Percentiles rank a stretch among this genome's conserved stretches.
Evolutionary conservation across 2,888 invertebrate species (phyloP).

Genomic region (Eustalomyia histrio): DNA sequence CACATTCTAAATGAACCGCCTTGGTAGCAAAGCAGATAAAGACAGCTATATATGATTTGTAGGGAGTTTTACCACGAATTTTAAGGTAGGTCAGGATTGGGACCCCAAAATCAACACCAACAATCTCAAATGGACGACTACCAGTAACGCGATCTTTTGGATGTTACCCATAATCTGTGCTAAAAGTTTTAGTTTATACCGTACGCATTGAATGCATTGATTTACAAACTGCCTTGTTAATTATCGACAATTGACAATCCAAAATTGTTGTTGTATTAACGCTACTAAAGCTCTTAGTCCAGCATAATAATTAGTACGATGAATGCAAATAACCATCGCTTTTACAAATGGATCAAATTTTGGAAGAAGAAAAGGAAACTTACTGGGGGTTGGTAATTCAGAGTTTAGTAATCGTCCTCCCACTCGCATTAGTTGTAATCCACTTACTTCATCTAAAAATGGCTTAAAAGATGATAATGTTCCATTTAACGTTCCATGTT

Average conservation of each 20-base stretch:
- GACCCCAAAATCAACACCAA: conserved; percentile 22
- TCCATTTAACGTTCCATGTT: too few species aligned
- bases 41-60: conserved; percentile 11
- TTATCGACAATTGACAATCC: conserved; percentile 34
- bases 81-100: conserved; percentile 8
- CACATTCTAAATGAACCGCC: conserved; percentile 58
- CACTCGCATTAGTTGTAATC: conserved; percentile 2
- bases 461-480: too few species aligned
- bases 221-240: conserved; percentile 35
- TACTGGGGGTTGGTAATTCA: background rate
- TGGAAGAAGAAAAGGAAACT: conserved; percentile 31
- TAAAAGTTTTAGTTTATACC: conserved; percentile 19
- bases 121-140: conserved; percentile 17
- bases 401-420: conserved; percentile 38
- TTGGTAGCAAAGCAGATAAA: conserved; percentile 27
- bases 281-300: conserved; percentile 19
- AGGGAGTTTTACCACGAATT: conserved; percentile 15
- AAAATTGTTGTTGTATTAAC: conserved; percentile 24
- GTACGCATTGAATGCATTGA: conserved; percentile 23
- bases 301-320: conserved; percentile 20
- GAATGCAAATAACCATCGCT: background rate
- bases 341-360: conserved; percentile 32
- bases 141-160: conserved; percentile 25
- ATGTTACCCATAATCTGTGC: conserved; percentile 30
- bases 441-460: too few species aligned